A percentile compares a stretch with the other conserved stretches of the same genome.
phyloP scores from a whole-genome alignment of 2,113 vertebrate species.

The Tringa solitaria region DNA sequence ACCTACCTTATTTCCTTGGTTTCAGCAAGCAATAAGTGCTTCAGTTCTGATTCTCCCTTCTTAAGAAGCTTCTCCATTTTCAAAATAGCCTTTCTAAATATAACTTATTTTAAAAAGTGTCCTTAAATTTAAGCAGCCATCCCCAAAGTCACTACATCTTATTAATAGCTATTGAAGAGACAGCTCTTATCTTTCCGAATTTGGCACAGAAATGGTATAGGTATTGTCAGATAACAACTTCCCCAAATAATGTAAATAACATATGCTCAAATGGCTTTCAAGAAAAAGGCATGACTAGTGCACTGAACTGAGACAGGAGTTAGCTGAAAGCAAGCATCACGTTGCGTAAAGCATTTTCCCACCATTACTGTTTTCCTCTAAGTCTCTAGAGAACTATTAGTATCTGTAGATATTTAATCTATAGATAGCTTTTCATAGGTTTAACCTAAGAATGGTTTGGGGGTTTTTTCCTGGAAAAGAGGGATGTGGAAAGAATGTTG shows the following conservation, averaged over 20 bases:
- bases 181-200: not conserved
- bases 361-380: not conserved
- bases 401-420: not conserved
- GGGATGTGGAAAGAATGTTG: not conserved
- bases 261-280: not conserved
- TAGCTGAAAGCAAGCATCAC: not conserved
- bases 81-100: not conserved
- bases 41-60: not conserved
- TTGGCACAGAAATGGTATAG: not conserved
- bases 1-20: not conserved
- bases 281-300: not conserved
- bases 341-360: not conserved
- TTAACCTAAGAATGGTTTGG: not conserved
- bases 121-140: not conserved
- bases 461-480: not conserved
- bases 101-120: not conserved
- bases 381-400: not conserved
- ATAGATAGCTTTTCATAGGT: not conserved
- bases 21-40: not conserved
- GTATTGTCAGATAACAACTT: slow-evolving; percentile 9
- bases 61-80: not conserved
- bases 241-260: slow-evolving; percentile 2
- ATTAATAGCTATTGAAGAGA: not conserved
- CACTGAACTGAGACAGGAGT: not conserved
- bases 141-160: not conserved